Base-by-base conservation (phyloP, 2,113 vertebrate species). In the Oreochromis niloticus region DNA sequence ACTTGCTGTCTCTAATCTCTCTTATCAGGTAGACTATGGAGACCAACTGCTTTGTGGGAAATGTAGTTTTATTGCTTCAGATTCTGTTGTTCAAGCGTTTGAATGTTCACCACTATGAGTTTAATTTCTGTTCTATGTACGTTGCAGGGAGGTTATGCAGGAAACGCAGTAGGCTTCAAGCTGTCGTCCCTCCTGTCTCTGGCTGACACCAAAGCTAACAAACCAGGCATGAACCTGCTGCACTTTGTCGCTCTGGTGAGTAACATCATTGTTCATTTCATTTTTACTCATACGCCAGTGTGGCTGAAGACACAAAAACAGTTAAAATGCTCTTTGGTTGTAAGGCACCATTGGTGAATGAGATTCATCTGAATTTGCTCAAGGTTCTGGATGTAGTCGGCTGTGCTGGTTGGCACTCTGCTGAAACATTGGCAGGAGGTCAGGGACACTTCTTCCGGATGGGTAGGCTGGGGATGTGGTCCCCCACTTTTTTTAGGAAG, bases 241-340 rank as follows among this genome's bases (percentile, higher is more conserved):
- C 98, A 99, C 95, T 99, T 99, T 91, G 98, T 99, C 2, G 98
- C 98, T 84, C 97, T 98, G 97, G 98, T 99, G 93, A 81, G 97
- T 95, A 4, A 30, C 11, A 0, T 7, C 79, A 55, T 66, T n/a
- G 32, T 36, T 66, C 32, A 36, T n/a, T 66, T 66, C 3, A 11
- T 36, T 57, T 27, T 27, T 57, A 4, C 22, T 3, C 55, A 14
- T 27, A 27, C 0, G 0, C 6, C 56, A 59, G 13, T 59, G 56
- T 27, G 27, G 56, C 56, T 59, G 13, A 59, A 55, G n/a, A 0
- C 6, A 55, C 54, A 55, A 0, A 55, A 22, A 24, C 6, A 4
- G n/a, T 55, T 55, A 24, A 55, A 55, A 0, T 55, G 54, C 1
- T 19, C 59, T 2, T 2, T 36, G 5, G 59, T 36, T 34, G 30